These are phyloP conservation scores for Thunnus maccoyii DNA, from an alignment of 2,113 vertebrate species.

Conservation along the genomic window DNA sequence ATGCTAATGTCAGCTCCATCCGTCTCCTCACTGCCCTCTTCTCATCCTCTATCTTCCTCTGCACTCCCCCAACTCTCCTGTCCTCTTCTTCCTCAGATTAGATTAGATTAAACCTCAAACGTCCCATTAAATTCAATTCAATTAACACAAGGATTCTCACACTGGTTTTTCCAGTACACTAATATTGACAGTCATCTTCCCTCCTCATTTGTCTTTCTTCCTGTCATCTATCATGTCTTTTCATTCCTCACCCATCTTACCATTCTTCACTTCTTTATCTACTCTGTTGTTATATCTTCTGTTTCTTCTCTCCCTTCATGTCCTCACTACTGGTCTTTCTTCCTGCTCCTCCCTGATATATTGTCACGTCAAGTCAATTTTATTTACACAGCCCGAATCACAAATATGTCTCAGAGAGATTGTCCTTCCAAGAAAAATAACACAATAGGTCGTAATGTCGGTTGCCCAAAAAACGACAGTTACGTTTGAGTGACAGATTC, in stretches of 20 bases:
- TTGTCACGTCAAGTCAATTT: no score
- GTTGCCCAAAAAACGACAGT: no score
- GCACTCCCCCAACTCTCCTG: slow-evolving; percentile 20
- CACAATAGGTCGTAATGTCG: no score
- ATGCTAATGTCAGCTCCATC: slow-evolving; percentile 67
- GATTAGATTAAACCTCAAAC: slow-evolving; percentile 42
- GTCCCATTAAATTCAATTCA: no score
- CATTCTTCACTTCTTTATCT: not conserved
- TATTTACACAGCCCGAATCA: no score
- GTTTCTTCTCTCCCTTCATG: no score
- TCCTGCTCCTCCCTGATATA: no score
- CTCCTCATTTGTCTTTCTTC: not conserved
- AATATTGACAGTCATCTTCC: not conserved
- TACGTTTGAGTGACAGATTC: no score
- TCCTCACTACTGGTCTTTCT: no score
- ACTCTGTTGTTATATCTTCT: no score
- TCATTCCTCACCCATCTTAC: not conserved
- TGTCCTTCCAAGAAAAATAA: no score
- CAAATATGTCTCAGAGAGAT: no score
- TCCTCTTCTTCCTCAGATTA: slow-evolving; percentile 26
- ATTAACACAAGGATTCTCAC: not conserved
- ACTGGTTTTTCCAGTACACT: not conserved
- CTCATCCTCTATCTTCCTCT: slow-evolving; percentile 7
- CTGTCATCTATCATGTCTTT: not conserved
- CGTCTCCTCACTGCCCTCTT: slow-evolving; percentile 1